Percentiles rank a stretch among this genome's conserved stretches.
These are phyloP conservation scores for Lepilemur ruficaudatus DNA, from an alignment of 2,797 vertebrate genomes.

Conservation along the genomic window DNA sequence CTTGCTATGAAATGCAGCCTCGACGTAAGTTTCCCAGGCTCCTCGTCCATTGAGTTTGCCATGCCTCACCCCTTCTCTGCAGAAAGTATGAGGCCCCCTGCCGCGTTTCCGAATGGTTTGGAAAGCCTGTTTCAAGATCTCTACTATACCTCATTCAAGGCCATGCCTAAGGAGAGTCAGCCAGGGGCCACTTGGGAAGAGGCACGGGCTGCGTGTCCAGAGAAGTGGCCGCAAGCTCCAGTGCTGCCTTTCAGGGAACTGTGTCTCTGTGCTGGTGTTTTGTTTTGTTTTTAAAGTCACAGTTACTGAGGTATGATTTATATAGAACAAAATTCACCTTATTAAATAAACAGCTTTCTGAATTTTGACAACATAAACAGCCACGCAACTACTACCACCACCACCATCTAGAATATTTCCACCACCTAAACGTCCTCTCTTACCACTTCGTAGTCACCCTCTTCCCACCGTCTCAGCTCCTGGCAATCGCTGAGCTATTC, in stretches of 20 bases:
- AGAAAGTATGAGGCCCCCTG: not conserved
- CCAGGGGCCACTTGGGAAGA: not conserved
- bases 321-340: not conserved
- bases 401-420: not conserved
- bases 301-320: not conserved
- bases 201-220: accelerated
- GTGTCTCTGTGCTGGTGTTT: not conserved
- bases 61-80: not conserved
- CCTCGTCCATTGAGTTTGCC: not conserved
- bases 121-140: not conserved
- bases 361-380: not conserved
- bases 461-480: not conserved
- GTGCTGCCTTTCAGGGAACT: not conserved
- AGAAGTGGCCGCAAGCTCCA: not conserved
- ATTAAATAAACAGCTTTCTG: not conserved
- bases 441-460: not conserved
- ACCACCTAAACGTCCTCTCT: not conserved
- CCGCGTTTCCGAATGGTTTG: not conserved
- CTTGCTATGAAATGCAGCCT: not conserved
- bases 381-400: too few relatives aligned
- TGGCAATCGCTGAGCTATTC: not conserved
- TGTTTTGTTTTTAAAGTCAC: not conserved
- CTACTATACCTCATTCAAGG: not conserved
- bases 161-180: not conserved
- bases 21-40: accelerated